phyloP scores from a whole-genome alignment of 2,113 vertebrate genomes.

The Charadrius vociferus region DNA sequence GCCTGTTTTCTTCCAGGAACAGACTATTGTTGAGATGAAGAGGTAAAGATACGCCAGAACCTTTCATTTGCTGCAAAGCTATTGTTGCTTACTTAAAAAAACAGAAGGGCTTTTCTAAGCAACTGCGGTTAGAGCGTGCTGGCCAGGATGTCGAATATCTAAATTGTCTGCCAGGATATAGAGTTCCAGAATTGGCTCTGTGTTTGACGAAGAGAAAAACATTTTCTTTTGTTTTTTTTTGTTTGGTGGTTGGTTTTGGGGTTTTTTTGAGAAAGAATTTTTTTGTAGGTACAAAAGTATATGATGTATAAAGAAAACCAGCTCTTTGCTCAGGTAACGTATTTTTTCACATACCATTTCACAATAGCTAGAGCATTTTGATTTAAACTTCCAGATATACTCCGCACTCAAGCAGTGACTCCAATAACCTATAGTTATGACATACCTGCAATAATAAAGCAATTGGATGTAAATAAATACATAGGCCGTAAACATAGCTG shows the following conservation, averaged over 20 bases:
- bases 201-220: background rate
- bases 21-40: background rate
- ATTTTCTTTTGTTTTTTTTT: background rate
- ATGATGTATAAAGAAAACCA: background rate
- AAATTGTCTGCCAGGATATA: background rate
- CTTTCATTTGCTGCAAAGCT: background rate
- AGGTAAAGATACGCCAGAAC: background rate
- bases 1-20: background rate
- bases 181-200: background rate
- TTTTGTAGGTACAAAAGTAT: background rate
- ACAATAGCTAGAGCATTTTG: background rate
- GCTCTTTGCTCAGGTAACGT: background rate
- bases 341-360: background rate
- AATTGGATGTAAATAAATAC: conserved; percentile 60
- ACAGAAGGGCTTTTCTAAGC: background rate
- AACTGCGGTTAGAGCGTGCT: background rate
- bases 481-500: conserved; percentile 62
- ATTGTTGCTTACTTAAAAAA: background rate
- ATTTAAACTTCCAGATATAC: background rate
- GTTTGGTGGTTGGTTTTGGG: too few relatives aligned
- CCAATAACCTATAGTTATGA: conserved; percentile 24
- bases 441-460: conserved; percentile 65
- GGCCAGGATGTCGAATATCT: background rate
- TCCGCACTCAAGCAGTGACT: conserved; percentile 17
- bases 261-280: background rate